These are phyloP conservation scores for Thalassaphorura encarpata DNA, from an alignment of 1,140 invertebrate species.

Conservation along the genomic window DNA sequence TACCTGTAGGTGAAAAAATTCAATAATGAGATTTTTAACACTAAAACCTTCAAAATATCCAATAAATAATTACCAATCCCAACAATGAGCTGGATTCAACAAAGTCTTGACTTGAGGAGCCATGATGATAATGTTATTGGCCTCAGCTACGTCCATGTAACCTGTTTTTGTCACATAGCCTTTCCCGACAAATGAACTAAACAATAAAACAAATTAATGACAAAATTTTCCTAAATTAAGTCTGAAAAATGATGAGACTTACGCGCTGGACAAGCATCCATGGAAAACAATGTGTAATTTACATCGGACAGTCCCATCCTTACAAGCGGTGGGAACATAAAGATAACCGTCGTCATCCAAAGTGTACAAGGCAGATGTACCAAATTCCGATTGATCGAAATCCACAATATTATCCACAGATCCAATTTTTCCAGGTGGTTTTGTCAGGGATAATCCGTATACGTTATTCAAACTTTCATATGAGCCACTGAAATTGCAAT, in stretches of 20 bases:
- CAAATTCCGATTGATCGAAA: constrained; percentile 35
- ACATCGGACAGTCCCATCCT: constrained; percentile 29
- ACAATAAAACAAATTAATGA: background rate
- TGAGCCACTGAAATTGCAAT: constrained; percentile 37
- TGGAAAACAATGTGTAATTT: constrained; percentile 37
- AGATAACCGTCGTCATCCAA: constrained; percentile 34
- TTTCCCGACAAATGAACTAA: constrained; percentile 8
- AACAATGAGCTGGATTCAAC: constrained; percentile 38
- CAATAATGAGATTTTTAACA: background rate
- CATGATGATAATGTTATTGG: constrained; percentile 40
- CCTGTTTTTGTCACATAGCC: constrained; percentile 37
- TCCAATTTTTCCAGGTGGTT: constrained; percentile 1
- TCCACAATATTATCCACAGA: background rate
- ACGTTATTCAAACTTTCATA: constrained; percentile 36
- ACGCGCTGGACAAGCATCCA: constrained; percentile 36
- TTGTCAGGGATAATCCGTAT: constrained; percentile 30
- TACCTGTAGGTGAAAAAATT: background rate
- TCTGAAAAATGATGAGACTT: constrained; percentile 28
- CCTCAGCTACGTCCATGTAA: constrained; percentile 40
- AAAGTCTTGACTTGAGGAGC: constrained; percentile 38
- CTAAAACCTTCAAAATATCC: too few species aligned
- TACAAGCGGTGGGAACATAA: constrained; percentile 35
- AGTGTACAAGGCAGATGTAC: constrained; percentile 17
- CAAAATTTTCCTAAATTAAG: constrained; percentile 18
- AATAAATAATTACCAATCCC: too few species aligned